Evolutionary conservation across 2,888 invertebrate genomes (phyloP), one percentile per base, ranked within the genome.

Genomic region (Ectobius pallidus): DNA sequence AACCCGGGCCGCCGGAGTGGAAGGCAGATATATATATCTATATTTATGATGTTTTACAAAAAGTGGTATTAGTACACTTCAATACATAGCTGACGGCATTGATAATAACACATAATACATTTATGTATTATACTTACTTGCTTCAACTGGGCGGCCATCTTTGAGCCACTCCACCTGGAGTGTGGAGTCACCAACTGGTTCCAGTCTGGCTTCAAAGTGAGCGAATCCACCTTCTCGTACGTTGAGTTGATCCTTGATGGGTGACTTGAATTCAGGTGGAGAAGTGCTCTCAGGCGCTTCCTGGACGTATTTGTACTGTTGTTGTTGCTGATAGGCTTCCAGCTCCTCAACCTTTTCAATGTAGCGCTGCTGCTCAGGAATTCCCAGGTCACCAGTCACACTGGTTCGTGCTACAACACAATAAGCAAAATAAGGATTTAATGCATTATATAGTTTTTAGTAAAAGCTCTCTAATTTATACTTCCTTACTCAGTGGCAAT

Each of bases 141-240:
- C 95, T 87, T 96, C 95, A 76, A 96, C 91, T 52, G 94, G 91
- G 77, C 91, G 90, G 73, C 95, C 96, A 83, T 97, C 95, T 82
- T 96, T 95, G 73, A 93, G 88, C 96, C 97, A 97, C 84, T 96
- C 95, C 49, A 97, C 95, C 82, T 88, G 90, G 80, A 97, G 87
- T 65, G 93, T 92, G 3, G 96, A 90, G 83, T 97, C 97, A 65
- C 95, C 96, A 76, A 96, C 88, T 72, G 97, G 97, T 83, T 97
- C 96, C 65, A 97, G 88, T 77, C 96, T 91, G 78, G 96, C 96
- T 86, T 97, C 97, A 80, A 97, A 96, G 82, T 97, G 97, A 77
- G 96, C 96, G 80, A 95, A 96, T 77, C 95, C 96, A 77, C 96
- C 95, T 86, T 97, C 97, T 80, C 92, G 91, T 80, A 95, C 89